Percentiles rank a stretch among this genome's conserved stretches.
phyloP scores from a whole-genome alignment of 2,113 vertebrate species.

The Salvelinus alpinus region DNA sequence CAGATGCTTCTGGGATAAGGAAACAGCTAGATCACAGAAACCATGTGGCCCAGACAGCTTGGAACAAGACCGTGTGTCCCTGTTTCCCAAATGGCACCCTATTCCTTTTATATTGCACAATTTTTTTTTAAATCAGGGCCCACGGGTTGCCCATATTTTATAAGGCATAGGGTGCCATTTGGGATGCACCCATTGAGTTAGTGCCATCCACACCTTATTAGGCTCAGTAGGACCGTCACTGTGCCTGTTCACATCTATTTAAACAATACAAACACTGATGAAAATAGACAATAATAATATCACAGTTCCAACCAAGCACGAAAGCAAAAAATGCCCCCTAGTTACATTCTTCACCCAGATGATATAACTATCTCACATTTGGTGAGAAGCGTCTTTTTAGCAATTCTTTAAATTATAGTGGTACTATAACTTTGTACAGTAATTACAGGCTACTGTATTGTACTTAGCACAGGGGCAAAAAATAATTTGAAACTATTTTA shows the following conservation, averaged over 20 bases:
- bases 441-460: too few species aligned
- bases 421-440: too few species aligned
- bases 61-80: neutral
- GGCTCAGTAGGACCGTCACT: slow-evolving; percentile 27
- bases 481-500: too few species aligned
- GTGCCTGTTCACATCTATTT: slow-evolving; percentile 45
- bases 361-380: too few species aligned
- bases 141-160: too few species aligned
- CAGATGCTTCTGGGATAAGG: neutral
- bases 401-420: too few species aligned
- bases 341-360: neutral
- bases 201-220: slow-evolving; percentile 23
- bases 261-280: slow-evolving; percentile 57
- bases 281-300: slow-evolving; percentile 56
- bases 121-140: too few species aligned
- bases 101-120: too few species aligned
- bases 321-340: too few species aligned
- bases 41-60: neutral
- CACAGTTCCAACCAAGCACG: slow-evolving; percentile 45
- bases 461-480: too few species aligned
- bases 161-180: too few species aligned
- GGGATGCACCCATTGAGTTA: neutral
- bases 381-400: too few species aligned
- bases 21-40: neutral
- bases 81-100: neutral